A percentile compares a stretch with the other conserved stretches of the same genome.
phyloP scores from a whole-genome alignment of 2,888 invertebrate genomes.

The Cenopis cana region DNA sequence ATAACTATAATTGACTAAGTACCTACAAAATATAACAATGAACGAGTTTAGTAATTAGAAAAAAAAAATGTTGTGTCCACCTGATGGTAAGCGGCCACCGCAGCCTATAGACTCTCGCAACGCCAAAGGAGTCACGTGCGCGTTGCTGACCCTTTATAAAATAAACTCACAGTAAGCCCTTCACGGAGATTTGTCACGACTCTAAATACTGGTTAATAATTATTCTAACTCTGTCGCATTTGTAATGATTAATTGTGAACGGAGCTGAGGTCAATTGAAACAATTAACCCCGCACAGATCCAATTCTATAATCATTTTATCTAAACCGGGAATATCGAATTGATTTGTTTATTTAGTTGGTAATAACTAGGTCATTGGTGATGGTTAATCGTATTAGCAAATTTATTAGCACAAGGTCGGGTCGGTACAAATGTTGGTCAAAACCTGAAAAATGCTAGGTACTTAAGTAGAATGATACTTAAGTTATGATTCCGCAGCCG shows the following conservation, averaged over 20 bases:
- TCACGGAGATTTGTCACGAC: background rate
- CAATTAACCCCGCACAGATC: constrained; percentile 37
- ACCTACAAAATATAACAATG: too few relatives aligned
- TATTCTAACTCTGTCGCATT: constrained; percentile 3
- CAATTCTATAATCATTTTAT: constrained; percentile 38
- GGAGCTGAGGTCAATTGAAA: constrained; percentile 36
- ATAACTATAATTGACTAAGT: too few relatives aligned
- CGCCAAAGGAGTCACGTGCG: too few relatives aligned
- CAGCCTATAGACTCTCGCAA: too few relatives aligned
- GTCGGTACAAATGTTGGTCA: too few relatives aligned
- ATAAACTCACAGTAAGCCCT: background rate
- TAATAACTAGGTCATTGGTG: constrained; percentile 15
- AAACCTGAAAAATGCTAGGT: too few relatives aligned
- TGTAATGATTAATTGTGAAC: constrained; percentile 25
- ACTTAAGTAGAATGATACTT: too few relatives aligned
- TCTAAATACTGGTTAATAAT: constrained; percentile 1
- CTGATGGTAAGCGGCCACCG: too few relatives aligned
- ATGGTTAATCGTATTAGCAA: background rate
- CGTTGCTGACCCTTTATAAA: too few relatives aligned
- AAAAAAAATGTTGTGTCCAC: too few relatives aligned
- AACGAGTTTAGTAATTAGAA: too few relatives aligned
- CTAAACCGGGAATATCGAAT: constrained; percentile 33
- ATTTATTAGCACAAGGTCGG: background rate
- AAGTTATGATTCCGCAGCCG: too few relatives aligned
- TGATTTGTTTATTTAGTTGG: constrained; percentile 26